Evolutionary conservation across 2,797 vertebrate genomes (phyloP), one percentile per base, ranked within the genome.

Genomic region (Cossypha dichroa): DNA sequence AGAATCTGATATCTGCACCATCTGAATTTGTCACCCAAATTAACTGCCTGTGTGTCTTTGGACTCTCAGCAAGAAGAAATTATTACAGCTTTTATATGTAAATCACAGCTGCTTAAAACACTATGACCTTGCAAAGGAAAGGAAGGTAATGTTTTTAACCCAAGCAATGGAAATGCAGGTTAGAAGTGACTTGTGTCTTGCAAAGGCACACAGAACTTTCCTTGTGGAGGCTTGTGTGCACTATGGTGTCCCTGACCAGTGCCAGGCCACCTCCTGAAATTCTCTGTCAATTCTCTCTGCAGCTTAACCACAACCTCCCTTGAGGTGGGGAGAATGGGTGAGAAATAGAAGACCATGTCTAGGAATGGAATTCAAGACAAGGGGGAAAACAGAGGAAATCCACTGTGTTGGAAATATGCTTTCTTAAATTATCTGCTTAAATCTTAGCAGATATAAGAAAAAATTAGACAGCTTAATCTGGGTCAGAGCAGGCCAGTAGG

Each of bases 91-190:
- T 67, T 43, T 81, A 70, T 28, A 63, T 64, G 60, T 70, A 90
- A 59, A 86, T 94, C 43, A 90, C 60, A 94, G 75, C 77, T 63
- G 23, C 59, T 93, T 92, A 93, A 91, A 80, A 59, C 26, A n/a
- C 6, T 40, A 6, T 84, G 66, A 88, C 69, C 73, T 93, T 93
- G 51, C 59, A 90, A 67, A 85, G 40, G 49, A 77, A 77, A 77
- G 72, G 21, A 81, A 49, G 16, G 82, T 31, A 58, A 55, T 45
- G 41, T 49, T 85, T 85, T 75, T 62, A 64, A 88, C 22, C 11
- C 31, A 73, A 80, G 56, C 33, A 62, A 68, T 54, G 34, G 38
- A 68, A 86, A 58, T 26, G 36, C 64, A 69, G 45, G 59, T 80
- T 40, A 34, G 41, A 83, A 73, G 9, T 49, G 8, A 55, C 43